phyloP scores from a whole-genome alignment of 2,797 vertebrate species.

The Tenualosa thibaudeaui region DNA sequence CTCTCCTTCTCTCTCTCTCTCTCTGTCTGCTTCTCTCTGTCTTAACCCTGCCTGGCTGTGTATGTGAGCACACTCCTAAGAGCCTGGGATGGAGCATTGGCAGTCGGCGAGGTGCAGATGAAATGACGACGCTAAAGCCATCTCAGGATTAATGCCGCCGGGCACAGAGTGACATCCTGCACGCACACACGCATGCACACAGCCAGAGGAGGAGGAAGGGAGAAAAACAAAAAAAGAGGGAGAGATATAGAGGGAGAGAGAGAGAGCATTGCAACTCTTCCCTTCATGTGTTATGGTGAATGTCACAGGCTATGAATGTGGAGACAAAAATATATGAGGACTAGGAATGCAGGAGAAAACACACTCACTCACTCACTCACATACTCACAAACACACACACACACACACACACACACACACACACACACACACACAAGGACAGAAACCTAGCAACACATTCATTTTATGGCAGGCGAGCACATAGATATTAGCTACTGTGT shows the following conservation, averaged over 20 bases:
- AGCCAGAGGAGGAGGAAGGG: background rate
- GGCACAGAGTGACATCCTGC: background rate
- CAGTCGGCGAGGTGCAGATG: background rate
- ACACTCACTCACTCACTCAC: background rate
- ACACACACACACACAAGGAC: background rate
- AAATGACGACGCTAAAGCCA: constrained; percentile 1
- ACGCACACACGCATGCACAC: background rate
- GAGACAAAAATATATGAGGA: background rate
- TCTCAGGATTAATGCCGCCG: constrained; percentile 3
- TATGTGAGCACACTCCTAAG: constrained; percentile 14
- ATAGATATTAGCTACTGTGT: background rate
- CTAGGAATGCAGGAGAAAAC: background rate
- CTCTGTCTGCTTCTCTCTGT: background rate
- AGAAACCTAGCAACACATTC: background rate
- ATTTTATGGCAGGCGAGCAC: constrained; percentile 11
- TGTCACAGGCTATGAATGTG: constrained; percentile 6
- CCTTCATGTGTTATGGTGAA: background rate
- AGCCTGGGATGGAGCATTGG: constrained; percentile 9
- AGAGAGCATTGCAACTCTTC: background rate
- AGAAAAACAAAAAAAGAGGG: background rate
- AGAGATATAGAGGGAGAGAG: background rate
- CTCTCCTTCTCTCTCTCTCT: background rate
- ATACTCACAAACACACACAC: background rate
- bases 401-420: background rate
- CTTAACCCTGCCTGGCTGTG: background rate